These are phyloP conservation scores for Heliothis peltigera DNA, from an alignment of 2,888 invertebrate species.

Conservation along the genomic window DNA sequence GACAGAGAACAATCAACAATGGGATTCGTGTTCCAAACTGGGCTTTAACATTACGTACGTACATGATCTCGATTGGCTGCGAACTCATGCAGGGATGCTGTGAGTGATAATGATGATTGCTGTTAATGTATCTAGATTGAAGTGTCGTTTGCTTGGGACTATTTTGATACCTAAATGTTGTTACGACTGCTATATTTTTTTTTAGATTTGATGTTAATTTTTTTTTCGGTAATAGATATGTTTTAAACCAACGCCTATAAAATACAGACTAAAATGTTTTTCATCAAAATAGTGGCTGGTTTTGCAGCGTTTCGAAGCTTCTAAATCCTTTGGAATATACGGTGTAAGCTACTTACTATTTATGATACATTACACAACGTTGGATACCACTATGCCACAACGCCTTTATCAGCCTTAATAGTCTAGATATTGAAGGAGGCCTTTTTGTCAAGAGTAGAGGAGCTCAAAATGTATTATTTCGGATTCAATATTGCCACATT, in stretches of 20 bases:
- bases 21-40: constrained; percentile 17
- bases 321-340: constrained; percentile 2
- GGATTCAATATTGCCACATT: neutral
- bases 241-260: neutral
- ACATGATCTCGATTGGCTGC: constrained; percentile 4
- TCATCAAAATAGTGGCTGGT: neutral
- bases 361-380: neutral
- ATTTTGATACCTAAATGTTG: neutral
- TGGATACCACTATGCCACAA: neutral
- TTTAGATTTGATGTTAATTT: too few species aligned
- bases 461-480: neutral
- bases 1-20: constrained; percentile 28
- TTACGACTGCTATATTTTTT: too few species aligned
- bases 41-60: constrained; percentile 17
- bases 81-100: neutral
- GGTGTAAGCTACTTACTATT: neutral
- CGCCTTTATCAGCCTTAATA: neutral
- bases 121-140: neutral
- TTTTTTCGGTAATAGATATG: neutral
- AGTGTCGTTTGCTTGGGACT: neutral
- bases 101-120: neutral
- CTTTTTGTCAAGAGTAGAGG: neutral
- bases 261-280: neutral
- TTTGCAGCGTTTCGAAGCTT: neutral
- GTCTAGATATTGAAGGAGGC: neutral